These are phyloP conservation scores for Chesias legatella DNA, from an alignment of 2,888 invertebrate genomes.

Conservation along the genomic window DNA sequence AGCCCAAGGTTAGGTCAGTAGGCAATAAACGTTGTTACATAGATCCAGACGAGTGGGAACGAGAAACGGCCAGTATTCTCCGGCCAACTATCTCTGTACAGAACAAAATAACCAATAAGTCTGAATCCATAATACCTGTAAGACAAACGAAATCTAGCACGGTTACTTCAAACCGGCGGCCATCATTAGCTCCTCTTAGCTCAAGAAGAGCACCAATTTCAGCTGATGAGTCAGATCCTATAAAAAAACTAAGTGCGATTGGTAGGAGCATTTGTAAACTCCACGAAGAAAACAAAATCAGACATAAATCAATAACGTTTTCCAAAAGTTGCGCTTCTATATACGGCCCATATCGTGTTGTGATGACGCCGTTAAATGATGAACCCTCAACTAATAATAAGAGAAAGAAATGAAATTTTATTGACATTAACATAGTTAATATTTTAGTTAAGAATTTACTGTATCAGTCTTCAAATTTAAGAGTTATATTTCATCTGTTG, in stretches of 20 bases:
- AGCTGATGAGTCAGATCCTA: constrained; percentile 51
- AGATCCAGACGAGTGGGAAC: constrained; percentile 76
- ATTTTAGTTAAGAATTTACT: constrained; percentile 23
- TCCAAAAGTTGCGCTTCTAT: constrained; percentile 68
- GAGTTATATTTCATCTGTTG: constrained; percentile 48
- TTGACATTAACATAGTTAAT: constrained; percentile 17
- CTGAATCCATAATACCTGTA: constrained; percentile 45
- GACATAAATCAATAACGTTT: constrained; percentile 59
- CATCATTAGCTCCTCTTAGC: constrained; percentile 42
- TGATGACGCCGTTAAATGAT: constrained; percentile 58
- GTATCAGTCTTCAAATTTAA: constrained; percentile 28
- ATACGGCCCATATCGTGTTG: constrained; percentile 64
- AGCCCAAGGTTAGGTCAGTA: constrained; percentile 63
- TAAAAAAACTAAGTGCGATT: constrained; percentile 68
- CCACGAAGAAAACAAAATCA: constrained; percentile 53
- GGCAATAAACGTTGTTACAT: constrained; percentile 79
- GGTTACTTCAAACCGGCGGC: constrained; percentile 43
- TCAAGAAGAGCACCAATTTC: constrained; percentile 38
- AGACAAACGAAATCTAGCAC: constrained; percentile 61
- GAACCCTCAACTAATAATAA: constrained; percentile 39
- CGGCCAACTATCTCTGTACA: constrained; percentile 71
- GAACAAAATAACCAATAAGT: constrained; percentile 53
- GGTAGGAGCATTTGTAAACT: constrained; percentile 69
- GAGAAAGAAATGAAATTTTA: constrained; percentile 37
- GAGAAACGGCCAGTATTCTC: constrained; percentile 78